These are phyloP conservation scores for Andrena praecox DNA, from an alignment of 2,888 invertebrate species.

Conservation along the genomic window DNA sequence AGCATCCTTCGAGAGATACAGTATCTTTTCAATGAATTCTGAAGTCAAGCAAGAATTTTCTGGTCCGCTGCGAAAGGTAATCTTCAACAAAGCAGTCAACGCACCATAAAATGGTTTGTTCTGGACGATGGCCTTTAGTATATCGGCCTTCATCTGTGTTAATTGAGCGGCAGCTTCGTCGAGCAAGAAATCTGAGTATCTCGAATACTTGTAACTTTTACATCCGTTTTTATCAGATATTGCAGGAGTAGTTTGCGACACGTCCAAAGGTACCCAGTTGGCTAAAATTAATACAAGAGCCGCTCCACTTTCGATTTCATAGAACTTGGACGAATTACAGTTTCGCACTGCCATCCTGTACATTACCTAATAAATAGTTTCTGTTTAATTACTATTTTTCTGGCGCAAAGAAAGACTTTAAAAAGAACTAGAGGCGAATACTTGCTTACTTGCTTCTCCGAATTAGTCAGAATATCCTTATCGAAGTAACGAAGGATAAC, in stretches of 20 bases:
- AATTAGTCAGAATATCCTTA: conserved; percentile 75
- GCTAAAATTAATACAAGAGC: conserved; percentile 86
- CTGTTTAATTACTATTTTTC: conserved; percentile 3
- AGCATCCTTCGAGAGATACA: conserved; percentile 74
- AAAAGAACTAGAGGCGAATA: neutral
- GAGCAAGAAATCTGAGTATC: conserved; percentile 74
- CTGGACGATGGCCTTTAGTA: conserved; percentile 82
- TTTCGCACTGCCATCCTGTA: conserved; percentile 84
- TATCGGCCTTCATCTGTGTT: conserved; percentile 79
- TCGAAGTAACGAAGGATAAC: conserved; percentile 86
- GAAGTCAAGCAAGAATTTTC: conserved; percentile 47
- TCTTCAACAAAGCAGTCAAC: conserved; percentile 75
- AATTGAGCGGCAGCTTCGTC: conserved; percentile 79
- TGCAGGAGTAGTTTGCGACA: conserved; percentile 19
- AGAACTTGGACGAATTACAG: conserved; percentile 88
- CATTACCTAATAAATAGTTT: conserved; percentile 76
- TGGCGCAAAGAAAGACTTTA: neutral
- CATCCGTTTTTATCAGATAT: conserved; percentile 10
- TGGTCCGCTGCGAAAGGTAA: conserved; percentile 67
- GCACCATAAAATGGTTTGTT: conserved; percentile 85
- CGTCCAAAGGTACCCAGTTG: conserved; percentile 70
- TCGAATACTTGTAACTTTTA: conserved; percentile 4
- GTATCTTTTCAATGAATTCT: conserved; percentile 63
- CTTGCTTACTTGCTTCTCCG: conserved; percentile 70
- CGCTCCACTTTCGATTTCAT: conserved; percentile 88